phyloP scores from a whole-genome alignment of 2,888 invertebrate genomes.

The Druceiella hillmani region DNA sequence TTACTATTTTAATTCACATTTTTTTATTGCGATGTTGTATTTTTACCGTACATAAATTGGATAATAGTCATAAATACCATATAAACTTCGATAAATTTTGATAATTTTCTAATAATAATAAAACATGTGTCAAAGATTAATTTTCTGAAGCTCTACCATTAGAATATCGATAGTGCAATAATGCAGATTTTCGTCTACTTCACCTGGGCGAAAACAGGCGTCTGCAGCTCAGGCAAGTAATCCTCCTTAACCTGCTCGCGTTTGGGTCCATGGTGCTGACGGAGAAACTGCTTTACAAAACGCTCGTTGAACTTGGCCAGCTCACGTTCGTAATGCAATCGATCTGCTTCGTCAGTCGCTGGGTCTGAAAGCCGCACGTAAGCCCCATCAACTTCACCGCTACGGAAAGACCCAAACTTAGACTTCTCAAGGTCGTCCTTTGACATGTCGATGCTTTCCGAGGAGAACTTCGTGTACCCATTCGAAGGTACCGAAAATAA shows the following conservation, averaged over 20 bases:
- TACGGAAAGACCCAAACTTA: conserved; percentile 45
- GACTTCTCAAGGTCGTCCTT: conserved; percentile 36
- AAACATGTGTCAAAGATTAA: too few species aligned
- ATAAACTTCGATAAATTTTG: too few species aligned
- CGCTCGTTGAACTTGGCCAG: conserved; percentile 44
- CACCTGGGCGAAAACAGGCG: conserved; percentile 46
- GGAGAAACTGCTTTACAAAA: conserved; percentile 40
- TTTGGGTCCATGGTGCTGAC: conserved; percentile 34
- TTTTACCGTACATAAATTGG: too few species aligned
- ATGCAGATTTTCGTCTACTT: conserved; percentile 16
- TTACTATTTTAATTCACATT: too few species aligned
- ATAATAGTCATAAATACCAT: too few species aligned
- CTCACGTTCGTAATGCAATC: conserved; percentile 42
- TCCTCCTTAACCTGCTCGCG: conserved; percentile 37
- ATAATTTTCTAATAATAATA: too few species aligned
- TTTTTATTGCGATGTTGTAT: too few species aligned
- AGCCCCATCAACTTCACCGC: conserved; percentile 38
- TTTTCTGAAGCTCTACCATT: too few species aligned
- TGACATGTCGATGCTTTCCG: conserved; percentile 28
- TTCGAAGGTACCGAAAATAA: conserved; percentile 33
- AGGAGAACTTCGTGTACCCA: conserved; percentile 33
- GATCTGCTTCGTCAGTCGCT: conserved; percentile 35
- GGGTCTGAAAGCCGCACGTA: conserved; percentile 43
- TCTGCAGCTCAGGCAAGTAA: conserved; percentile 45
- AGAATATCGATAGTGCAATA: too few species aligned